A percentile compares a stretch with the other conserved stretches of the same genome.
Conservation (phyloP, 2,113 vertebrate genomes). For the Acrocephalus arundinaceus region DNA sequence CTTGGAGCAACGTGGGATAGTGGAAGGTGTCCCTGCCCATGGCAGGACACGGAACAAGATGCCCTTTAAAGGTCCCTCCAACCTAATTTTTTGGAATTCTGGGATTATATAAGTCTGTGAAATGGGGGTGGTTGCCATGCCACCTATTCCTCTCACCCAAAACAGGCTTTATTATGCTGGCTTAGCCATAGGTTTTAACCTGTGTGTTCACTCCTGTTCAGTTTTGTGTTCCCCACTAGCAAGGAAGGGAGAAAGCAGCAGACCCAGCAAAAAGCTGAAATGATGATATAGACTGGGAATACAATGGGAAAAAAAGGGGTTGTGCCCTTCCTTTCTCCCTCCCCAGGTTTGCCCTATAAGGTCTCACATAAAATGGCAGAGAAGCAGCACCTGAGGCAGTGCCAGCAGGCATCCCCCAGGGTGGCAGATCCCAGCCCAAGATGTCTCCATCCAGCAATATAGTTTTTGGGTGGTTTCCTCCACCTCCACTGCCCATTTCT, state of each 20-base stretch:
- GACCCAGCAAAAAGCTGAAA: neutral
- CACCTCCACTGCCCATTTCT: neutral
- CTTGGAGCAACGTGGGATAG: neutral
- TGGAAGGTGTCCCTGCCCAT: neutral
- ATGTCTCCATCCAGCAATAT: neutral
- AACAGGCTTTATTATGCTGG: neutral
- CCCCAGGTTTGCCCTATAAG: neutral
- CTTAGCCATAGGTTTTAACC: neutral
- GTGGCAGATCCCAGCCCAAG: neutral
- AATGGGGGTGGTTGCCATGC: neutral
- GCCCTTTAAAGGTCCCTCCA: neutral
- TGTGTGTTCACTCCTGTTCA: rapidly evolving
- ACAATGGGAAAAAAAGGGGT: neutral
- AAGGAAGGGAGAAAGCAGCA: neutral
- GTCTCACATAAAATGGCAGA: neutral
- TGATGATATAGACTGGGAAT: rapidly evolving
- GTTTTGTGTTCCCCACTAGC: neutral
- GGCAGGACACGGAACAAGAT: neutral
- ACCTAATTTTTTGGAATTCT: neutral
- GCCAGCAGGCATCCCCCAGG: rapidly evolving
- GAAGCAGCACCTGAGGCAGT: neutral
- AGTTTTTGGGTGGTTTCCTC: neutral
- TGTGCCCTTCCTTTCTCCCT: neutral
- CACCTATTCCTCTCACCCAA: neutral
- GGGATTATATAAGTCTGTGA: neutral